Conservation (phyloP, 2,888 invertebrate genomes). For the Microchrysa polita region DNA sequence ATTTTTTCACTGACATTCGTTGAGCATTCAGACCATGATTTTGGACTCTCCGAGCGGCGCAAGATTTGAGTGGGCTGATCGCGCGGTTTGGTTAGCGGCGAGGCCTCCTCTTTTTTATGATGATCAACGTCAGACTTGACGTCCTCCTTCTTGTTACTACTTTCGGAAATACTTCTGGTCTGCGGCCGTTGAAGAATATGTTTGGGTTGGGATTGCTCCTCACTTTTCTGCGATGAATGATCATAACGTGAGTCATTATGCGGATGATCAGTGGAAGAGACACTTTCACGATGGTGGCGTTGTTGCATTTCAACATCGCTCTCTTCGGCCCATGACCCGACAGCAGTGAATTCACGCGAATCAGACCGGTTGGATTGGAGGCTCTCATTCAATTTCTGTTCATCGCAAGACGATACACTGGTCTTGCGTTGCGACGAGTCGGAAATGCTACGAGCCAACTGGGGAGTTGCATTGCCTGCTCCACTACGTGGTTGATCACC, state of each 20-base stretch:
- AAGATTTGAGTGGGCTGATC: conserved; percentile 59
- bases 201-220: conserved; percentile 62
- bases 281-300: conserved; percentile 60
- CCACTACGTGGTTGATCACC: conserved; percentile 54
- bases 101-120: conserved; percentile 51
- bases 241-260: conserved; percentile 47
- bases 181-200: conserved; percentile 62
- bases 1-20: conserved; percentile 44
- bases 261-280: conserved; percentile 59
- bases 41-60: conserved; percentile 58
- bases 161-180: conserved; percentile 45
- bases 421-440: conserved; percentile 65
- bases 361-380: conserved; percentile 51
- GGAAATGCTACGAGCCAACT: conserved; percentile 63
- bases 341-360: conserved; percentile 48
- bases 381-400: conserved; percentile 54
- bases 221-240: conserved; percentile 48
- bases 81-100: conserved; percentile 46
- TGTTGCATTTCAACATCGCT: conserved; percentile 58
- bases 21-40: conserved; percentile 46
- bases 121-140: conserved; percentile 52
- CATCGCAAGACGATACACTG: conserved; percentile 62
- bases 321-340: conserved; percentile 66
- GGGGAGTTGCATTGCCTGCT: conserved; percentile 51
- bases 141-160: conserved; percentile 56